phyloP scores from a whole-genome alignment of 1,140 invertebrate genomes.

The Heliconius nattereri region DNA sequence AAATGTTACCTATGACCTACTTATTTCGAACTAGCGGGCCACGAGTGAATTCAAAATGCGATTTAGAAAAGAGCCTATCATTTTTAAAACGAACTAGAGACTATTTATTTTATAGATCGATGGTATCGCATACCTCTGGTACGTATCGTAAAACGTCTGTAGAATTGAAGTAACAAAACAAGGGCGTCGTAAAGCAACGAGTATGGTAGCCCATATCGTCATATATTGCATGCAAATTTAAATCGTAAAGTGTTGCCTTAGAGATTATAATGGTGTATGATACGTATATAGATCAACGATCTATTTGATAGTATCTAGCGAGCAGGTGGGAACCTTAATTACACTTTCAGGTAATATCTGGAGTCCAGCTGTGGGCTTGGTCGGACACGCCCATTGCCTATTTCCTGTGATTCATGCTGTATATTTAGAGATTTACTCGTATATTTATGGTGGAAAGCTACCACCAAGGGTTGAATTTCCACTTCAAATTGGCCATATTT shows the following conservation, averaged over 20 bases:
- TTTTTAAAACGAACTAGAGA: background rate
- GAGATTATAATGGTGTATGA: constrained; percentile 25
- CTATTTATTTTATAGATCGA: constrained; percentile 4
- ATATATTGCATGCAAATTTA: constrained; percentile 13
- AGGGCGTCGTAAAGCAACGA: constrained; percentile 14
- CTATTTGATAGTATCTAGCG: constrained; percentile 50
- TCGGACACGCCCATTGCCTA: constrained; percentile 35
- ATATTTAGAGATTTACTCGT: background rate
- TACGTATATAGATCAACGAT: constrained; percentile 24
- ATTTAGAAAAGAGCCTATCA: constrained; percentile 8
- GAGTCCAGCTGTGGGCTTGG: constrained; percentile 40
- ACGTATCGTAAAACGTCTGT: constrained; percentile 24
- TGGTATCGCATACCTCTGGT: constrained; percentile 19
- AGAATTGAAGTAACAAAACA: constrained; percentile 28
- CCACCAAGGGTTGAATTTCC: background rate
- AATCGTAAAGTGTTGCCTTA: constrained; percentile 30
- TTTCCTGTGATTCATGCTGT: constrained; percentile 14
- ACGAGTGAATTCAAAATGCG: background rate
- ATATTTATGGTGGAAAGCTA: constrained; percentile 4
- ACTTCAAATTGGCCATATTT: background rate
- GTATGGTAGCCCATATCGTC: constrained; percentile 13
- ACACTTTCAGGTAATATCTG: constrained; percentile 39
- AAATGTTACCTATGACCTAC: constrained; percentile 10
- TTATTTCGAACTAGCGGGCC: background rate
- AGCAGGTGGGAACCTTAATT: constrained; percentile 56